A percentile compares a stretch with the other conserved stretches of the same genome.
These are phyloP conservation scores for Tenebrosternarchus preto DNA, from an alignment of 2,113 vertebrate species.

Conservation along the genomic window DNA sequence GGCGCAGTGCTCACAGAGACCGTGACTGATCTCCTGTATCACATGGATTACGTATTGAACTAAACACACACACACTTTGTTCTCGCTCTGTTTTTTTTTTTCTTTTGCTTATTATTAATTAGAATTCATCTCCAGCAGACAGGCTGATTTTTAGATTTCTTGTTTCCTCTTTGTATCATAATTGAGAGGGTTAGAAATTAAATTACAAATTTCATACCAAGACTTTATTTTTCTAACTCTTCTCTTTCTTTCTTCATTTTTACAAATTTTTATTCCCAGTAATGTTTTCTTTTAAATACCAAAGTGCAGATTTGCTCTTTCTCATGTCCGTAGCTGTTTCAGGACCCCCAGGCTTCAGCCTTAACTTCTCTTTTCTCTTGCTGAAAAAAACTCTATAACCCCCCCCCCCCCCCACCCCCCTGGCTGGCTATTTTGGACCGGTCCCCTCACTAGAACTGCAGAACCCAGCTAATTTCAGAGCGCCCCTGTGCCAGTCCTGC, in stretches of 20 bases:
- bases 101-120: background rate
- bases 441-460: slow-evolving; percentile 5
- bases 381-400: too few species aligned
- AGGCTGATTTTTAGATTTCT: background rate
- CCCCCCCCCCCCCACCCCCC: background rate
- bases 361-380: too few species aligned
- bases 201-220: background rate
- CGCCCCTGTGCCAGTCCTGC: slow-evolving; percentile 57
- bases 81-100: background rate
- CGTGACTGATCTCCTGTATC: slow-evolving; percentile 6
- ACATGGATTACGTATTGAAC: background rate
- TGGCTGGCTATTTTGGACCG: slow-evolving; percentile 10
- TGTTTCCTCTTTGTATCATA: background rate
- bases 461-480: slow-evolving; percentile 56
- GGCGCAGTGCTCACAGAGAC: background rate
- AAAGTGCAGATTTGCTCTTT: slow-evolving; percentile 8
- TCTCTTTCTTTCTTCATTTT: background rate
- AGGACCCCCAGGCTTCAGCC: too few species aligned
- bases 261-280: slow-evolving; percentile 24
- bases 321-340: too few species aligned
- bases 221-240: background rate
- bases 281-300: background rate
- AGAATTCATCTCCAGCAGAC: background rate
- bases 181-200: background rate
- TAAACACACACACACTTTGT: background rate